These are phyloP conservation scores for Brachyhypopomus occidentalis DNA, from an alignment of 2,113 vertebrate species.

Conservation along the genomic window DNA sequence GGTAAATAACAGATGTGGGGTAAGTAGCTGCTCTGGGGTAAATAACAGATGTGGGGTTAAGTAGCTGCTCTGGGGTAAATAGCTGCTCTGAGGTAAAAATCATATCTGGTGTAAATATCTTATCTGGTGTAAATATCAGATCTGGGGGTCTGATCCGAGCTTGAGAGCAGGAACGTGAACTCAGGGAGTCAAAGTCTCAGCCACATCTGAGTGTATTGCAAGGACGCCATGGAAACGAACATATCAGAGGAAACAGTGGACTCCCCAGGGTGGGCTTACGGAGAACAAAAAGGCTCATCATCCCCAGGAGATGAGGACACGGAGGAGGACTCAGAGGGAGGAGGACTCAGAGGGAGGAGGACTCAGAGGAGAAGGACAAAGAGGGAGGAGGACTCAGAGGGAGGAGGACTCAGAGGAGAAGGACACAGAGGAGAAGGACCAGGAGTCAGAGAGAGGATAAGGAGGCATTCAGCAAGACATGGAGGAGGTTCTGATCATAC, in stretches of 20 bases:
- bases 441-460: too few relatives aligned
- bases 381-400: not conserved
- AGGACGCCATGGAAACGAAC: constrained; percentile 17
- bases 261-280: constrained; percentile 7
- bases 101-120: too few relatives aligned
- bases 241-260: constrained; percentile 16
- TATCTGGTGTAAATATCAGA: too few relatives aligned
- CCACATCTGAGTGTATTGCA: constrained; percentile 28
- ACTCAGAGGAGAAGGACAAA: too few relatives aligned
- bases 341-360: not conserved
- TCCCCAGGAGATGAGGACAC: not conserved
- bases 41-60: not conserved
- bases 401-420: too few relatives aligned
- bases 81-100: not conserved
- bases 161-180: not conserved
- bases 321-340: not conserved
- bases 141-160: too few relatives aligned
- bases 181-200: constrained; percentile 23
- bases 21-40: not conserved
- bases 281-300: constrained; percentile 60
- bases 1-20: not conserved
- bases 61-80: not conserved
- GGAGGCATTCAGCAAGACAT: too few relatives aligned
- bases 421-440: too few relatives aligned
- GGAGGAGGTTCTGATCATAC: too few relatives aligned